Evolutionary conservation across 35 echinoderm and acorn worm genomes (phyloP), one percentile per base, ranked within the genome.

Genomic region (Heliocidaris erythrogramma): DNA sequence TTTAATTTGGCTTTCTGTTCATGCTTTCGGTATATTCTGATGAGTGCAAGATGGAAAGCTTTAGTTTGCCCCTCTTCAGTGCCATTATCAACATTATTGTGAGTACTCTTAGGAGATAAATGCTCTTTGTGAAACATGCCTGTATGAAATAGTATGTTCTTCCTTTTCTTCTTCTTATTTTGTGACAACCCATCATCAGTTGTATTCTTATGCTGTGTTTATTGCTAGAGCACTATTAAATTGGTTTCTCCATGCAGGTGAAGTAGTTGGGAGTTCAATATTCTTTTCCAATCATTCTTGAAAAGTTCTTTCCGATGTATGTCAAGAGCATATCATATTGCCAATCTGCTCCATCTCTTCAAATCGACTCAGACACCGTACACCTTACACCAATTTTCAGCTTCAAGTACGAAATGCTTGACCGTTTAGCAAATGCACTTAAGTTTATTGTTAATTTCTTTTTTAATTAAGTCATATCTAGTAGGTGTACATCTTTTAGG

Each of bases 251-350:
- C 0, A n/a, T 27, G 65, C 65, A 27, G 18, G 65, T 78, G 65
- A 21, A 78, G 65, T 78, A 42, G 21, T 24, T 21, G 65, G 0
- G 17, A 78, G 65, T 78, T 78, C 65, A 78, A 78, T 78, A 78
- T 78, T 78, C 65, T 78, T 78, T 78, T 78, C 65, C 65, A 78
- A 78, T 78, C 65, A 78, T 78, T 78, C 65, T 78, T 78, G 65
- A 78, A 78, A 78, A 78, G 14, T 78, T 78, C 65, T 27, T 71
- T 78, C 65, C 65, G 27, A 78, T 21, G 65, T 78, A 78, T 78
- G 65, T 78, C 65, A 78, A 78, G 65, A 78, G 65, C 27, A 7
- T 78, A 78, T 78, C 65, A 78, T n/a, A 78, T 78, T 78, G 65
- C 65, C 65, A 78, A n/a, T 78, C 65, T 27, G 21, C 65, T 78